A percentile compares a stretch with the other conserved stretches of the same genome.
Evolutionary conservation across 2,888 invertebrate species (phyloP).

Genomic region (Dione juno): DNA sequence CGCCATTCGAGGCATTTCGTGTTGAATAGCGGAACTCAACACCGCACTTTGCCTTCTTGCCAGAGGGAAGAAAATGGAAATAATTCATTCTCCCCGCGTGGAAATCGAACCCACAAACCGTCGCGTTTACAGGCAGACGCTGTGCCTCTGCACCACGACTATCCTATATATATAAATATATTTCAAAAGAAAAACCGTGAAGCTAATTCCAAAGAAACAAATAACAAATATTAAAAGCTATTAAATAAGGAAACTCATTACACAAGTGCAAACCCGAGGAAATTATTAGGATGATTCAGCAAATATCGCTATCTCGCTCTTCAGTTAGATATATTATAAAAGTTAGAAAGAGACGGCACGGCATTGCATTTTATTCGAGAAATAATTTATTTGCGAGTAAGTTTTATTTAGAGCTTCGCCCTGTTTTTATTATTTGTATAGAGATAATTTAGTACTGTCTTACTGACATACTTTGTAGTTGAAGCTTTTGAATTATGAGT

Average conservation of each 20-base stretch:
- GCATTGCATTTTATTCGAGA: neutral
- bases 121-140: too few species aligned
- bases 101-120: too few species aligned
- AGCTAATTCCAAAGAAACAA: slow-evolving; percentile 26
- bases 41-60: too few species aligned
- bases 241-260: slow-evolving; percentile 38
- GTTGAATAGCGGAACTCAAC: too few species aligned
- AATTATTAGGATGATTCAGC: slow-evolving; percentile 29
- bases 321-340: slow-evolving; percentile 4
- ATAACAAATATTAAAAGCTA: slow-evolving; percentile 34
- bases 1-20: too few species aligned
- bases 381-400: slow-evolving; percentile 20
- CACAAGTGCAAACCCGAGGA: slow-evolving; percentile 35
- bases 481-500: too few species aligned
- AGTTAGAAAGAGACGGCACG: slow-evolving; percentile 10
- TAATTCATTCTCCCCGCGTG: too few species aligned
- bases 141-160: too few species aligned
- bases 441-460: neutral
- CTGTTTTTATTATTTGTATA: neutral
- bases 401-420: slow-evolving; percentile 1
- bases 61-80: too few species aligned
- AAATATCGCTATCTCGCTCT: slow-evolving; percentile 27
- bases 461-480: too few species aligned
- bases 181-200: slow-evolving; percentile 19
- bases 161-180: too few species aligned